These are phyloP conservation scores for Empidonax traillii DNA, from an alignment of 2,113 vertebrate species.

Conservation along the genomic window DNA sequence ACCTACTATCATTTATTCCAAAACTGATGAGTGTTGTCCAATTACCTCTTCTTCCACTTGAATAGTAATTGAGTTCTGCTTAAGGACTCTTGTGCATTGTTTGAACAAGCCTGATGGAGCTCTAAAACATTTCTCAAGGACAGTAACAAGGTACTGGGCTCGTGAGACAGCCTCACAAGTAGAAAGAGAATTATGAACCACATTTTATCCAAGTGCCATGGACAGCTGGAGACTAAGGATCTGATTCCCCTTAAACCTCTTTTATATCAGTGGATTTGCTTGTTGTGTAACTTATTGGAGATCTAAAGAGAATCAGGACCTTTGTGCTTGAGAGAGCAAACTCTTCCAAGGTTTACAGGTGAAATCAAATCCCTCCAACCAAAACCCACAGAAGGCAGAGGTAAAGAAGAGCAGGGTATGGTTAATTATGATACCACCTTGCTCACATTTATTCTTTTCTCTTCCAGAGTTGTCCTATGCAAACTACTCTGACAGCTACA, in stretches of 20 bases:
- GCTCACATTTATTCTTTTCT: background rate
- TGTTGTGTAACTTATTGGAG: background rate
- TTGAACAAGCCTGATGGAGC: background rate
- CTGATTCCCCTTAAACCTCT: background rate
- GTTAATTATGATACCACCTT: rapidly evolving
- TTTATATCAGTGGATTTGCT: background rate
- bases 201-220: background rate
- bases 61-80: constrained; percentile 18
- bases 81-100: constrained; percentile 13
- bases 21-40: constrained; percentile 24
- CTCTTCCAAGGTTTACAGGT: background rate
- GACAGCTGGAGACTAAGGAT: background rate
- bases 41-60: constrained; percentile 40
- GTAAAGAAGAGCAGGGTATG: rapidly evolving
- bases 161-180: background rate
- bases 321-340: background rate
- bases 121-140: constrained; percentile 12
- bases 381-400: background rate
- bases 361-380: background rate
- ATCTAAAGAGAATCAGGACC: background rate
- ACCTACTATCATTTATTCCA: constrained; percentile 4
- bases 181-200: background rate
- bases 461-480: background rate
- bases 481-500: background rate
- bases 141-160: background rate